A percentile compares a stretch with the other conserved stretches of the same genome.
Conservation (phyloP, 2,888 invertebrate species). For the Dyspetes luteomarginatus region DNA sequence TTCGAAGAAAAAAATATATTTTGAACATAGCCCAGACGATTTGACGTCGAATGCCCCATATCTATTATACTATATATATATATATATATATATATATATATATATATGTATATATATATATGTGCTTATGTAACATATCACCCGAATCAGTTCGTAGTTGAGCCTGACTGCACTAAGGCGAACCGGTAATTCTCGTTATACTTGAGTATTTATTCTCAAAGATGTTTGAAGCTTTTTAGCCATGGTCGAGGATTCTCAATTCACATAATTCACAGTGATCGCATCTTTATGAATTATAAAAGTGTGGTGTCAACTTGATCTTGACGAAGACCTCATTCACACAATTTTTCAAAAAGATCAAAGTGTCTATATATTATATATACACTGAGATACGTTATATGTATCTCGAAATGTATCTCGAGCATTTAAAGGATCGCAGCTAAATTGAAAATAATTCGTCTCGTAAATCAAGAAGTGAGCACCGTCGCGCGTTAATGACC, state of each 20-base stretch:
- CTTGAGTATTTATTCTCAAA: neutral
- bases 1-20: neutral
- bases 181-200: conserved; percentile 16
- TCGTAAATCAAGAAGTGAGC: conserved; percentile 32
- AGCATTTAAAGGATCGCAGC: conserved; percentile 1
- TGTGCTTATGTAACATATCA: conserved; percentile 55
- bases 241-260: neutral
- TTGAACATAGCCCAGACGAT: neutral
- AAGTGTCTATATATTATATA: conserved; percentile 8
- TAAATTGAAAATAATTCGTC: conserved; percentile 38
- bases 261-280: neutral
- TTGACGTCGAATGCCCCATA: neutral
- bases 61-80: conserved; percentile 10
- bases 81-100: conserved; percentile 4
- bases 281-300: neutral
- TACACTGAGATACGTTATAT: neutral
- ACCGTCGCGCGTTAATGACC: conserved; percentile 62
- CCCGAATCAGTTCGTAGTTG: conserved; percentile 70
- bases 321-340: conserved; percentile 11
- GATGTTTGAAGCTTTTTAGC: neutral
- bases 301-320: conserved; percentile 17
- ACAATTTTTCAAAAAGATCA: conserved; percentile 29
- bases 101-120: neutral
- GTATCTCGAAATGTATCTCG: neutral
- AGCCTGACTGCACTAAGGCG: conserved; percentile 49